Base-by-base conservation (phyloP, 2,888 invertebrate species). In the Tetragonisca angustula region DNA sequence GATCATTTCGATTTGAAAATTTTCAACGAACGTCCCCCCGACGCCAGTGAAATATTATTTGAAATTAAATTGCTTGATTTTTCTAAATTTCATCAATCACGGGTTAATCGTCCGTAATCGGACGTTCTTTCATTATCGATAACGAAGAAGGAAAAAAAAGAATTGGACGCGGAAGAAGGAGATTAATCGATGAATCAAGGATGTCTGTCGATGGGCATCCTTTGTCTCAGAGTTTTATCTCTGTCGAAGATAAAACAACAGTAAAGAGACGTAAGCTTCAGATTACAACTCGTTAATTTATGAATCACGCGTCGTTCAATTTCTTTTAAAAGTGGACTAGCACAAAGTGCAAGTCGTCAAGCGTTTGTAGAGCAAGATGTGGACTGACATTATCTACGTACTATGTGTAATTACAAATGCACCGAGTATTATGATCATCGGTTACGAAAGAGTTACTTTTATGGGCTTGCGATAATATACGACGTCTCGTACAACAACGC, bases 161-260 rank as follows among this genome's bases (percentile, higher is more conserved):
- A 64, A 21, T 32, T 49, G 27, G n/a, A 74, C 61, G 24, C n/a
- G 24, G 17, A 21, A 52, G 56, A 59, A 27, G 19, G n/a, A 64
- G 56, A 76, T 56, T n/a, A 54, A 70, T 50, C 27, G 54, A 50
- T 56, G 27, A 17, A 79, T 21, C 50, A 62, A 65, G 64, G 56
- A 74, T 65, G 52, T 56, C 61, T 36, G 21, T 24, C n/a, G 6
- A 50, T 4, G 24, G 70, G 27, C 19, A 49, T 69, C 54, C 56
- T 64, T 76, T 65, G 80, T 75, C 65, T 27, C 19, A 17, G 2
- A 9, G 50, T 50, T 43, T 54, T 70, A 65, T 62, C 54, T 65
- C 17, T n/a, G n/a, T 36, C 13, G 21, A 2, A 65, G 79, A 80
- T 80, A 70, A 70, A n/a, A 6, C 21, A n/a, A 64, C n/a, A 70